Conservation (phyloP, 2,797 vertebrate species). For the Eidolon dupreanum region DNA sequence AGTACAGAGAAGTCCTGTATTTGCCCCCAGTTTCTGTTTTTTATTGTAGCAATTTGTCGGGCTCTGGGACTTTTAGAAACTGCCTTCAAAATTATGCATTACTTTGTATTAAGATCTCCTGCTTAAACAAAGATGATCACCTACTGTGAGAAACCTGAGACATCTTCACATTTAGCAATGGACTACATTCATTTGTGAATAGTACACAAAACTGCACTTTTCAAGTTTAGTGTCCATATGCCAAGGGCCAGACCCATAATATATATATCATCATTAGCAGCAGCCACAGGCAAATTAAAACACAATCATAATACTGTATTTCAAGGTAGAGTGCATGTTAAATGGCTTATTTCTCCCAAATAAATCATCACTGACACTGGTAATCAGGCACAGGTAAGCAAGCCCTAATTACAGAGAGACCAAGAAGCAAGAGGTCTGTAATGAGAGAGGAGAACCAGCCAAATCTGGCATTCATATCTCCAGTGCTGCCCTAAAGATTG, state of each 20-base stretch:
- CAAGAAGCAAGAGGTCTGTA: neutral
- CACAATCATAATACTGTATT: neutral
- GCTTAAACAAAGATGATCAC: neutral
- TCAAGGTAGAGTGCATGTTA: neutral
- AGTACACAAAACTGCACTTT: neutral
- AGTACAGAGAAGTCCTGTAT: neutral
- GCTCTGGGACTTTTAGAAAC: neutral
- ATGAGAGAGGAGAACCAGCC: neutral
- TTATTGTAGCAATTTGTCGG: neutral
- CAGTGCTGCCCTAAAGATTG: neutral
- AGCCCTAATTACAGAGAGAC: slow-evolving; percentile 59
- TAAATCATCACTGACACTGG: neutral
- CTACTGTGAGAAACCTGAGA: neutral
- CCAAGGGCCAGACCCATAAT: neutral
- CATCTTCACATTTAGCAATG: neutral
- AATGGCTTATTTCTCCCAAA: neutral
- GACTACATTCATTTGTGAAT: neutral
- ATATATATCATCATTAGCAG: neutral
- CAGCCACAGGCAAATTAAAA: slow-evolving; percentile 58
- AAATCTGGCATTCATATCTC: neutral
- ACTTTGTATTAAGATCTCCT: neutral
- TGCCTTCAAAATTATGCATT: neutral
- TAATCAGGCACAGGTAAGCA: slow-evolving; percentile 22
- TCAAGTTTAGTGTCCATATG: neutral
- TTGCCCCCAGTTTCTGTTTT: neutral